Conservation (phyloP, 2,113 vertebrate species). For the Recurvirostra avosetta region DNA sequence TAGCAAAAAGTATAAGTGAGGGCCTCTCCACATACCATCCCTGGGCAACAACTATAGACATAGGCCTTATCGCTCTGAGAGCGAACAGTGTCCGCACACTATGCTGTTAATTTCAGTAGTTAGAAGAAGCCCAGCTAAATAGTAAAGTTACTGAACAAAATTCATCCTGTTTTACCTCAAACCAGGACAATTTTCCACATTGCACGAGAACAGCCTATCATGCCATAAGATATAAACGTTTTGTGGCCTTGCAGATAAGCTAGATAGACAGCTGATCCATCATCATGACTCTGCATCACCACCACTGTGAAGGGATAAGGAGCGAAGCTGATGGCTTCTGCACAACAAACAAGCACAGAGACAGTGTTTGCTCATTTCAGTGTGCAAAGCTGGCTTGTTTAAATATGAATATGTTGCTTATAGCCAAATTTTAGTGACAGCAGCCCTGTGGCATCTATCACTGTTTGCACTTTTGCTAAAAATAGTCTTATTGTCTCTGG, state of each 20-base stretch:
- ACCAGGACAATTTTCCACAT: not conserved
- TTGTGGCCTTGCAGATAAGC: constrained; percentile 36
- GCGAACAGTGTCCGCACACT: too few relatives aligned
- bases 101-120: too few relatives aligned
- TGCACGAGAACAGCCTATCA: not conserved
- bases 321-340: constrained; percentile 30
- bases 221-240: not conserved
- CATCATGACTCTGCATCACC: not conserved
- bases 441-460: constrained; percentile 56
- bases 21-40: too few relatives aligned
- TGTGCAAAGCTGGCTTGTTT: constrained; percentile 70
- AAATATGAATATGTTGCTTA: constrained; percentile 72
- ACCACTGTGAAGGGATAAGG: not conserved
- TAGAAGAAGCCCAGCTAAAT: too few relatives aligned
- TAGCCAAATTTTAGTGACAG: constrained; percentile 70
- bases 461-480: constrained; percentile 73
- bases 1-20: too few relatives aligned
- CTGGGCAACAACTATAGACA: too few relatives aligned
- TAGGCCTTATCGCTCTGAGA: too few relatives aligned
- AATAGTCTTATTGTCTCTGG: constrained; percentile 55
- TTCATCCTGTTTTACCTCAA: too few relatives aligned
- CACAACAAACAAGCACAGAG: constrained; percentile 53
- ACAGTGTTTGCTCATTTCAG: constrained; percentile 54
- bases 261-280: not conserved
- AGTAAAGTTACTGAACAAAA: too few relatives aligned